Evolutionary conservation across 1,140 invertebrate species (phyloP).

Genomic region (Ips nitidus): DNA sequence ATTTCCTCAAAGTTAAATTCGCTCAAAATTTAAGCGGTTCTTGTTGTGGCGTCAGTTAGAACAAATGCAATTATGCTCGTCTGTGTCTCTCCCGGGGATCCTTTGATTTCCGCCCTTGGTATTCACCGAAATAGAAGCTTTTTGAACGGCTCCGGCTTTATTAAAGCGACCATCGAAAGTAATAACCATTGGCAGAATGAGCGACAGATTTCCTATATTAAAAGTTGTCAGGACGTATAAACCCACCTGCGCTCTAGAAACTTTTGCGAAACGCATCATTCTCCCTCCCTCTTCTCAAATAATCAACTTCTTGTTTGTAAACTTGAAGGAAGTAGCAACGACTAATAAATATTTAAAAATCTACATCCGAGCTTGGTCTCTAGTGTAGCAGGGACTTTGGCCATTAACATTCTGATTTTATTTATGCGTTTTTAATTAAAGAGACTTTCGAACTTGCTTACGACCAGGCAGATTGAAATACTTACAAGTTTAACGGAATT

Average conservation of each 20-base stretch:
- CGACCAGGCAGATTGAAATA: slow-evolving; percentile 17
- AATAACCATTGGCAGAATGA: too few relatives aligned
- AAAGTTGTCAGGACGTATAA: too few relatives aligned
- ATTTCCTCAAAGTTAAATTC: slow-evolving; percentile 32
- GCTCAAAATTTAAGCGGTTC: slow-evolving; percentile 31
- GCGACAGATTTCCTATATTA: too few relatives aligned
- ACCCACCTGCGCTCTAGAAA: too few relatives aligned
- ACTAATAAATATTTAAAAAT: slow-evolving; percentile 19
- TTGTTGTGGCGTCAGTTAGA: slow-evolving; percentile 32
- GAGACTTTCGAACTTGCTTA: not conserved
- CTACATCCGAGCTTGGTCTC: slow-evolving; percentile 1
- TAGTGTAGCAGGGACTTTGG: not conserved
- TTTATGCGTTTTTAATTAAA: slow-evolving; percentile 26
- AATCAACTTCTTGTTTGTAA: not conserved
- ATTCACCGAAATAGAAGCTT: not conserved
- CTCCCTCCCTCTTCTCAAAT: too few relatives aligned
- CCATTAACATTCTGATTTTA: slow-evolving; percentile 18
- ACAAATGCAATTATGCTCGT: slow-evolving; percentile 34
- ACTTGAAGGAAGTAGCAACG: slow-evolving; percentile 1
- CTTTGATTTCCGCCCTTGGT: slow-evolving; percentile 29
- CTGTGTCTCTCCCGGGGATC: slow-evolving; percentile 19
- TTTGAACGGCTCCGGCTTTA: slow-evolving; percentile 7
- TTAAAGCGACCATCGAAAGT: slow-evolving; percentile 4
- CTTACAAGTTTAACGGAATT: slow-evolving; percentile 24
- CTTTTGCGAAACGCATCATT: too few relatives aligned